A percentile compares a stretch with the other conserved stretches of the same genome.
Conservation (phyloP, 1,140 invertebrate species). For the Nasonia giraulti region DNA sequence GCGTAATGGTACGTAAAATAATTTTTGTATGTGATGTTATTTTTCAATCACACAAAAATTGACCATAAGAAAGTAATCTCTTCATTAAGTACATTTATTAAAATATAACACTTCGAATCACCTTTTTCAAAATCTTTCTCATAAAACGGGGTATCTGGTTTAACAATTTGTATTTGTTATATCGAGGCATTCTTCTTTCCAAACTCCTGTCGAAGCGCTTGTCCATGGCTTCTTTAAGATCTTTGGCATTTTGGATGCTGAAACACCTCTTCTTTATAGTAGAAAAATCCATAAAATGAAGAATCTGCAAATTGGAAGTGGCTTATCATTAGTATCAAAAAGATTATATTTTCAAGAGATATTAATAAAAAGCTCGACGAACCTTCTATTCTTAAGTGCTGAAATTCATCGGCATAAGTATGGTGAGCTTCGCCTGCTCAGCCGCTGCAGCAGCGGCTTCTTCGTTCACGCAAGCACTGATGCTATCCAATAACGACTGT, state of each 20-base stretch:
- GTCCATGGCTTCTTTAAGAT: conserved; percentile 25
- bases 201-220: conserved; percentile 42
- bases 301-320: conserved; percentile 29
- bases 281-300: conserved; percentile 44
- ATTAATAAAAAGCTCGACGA: neutral
- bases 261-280: conserved; percentile 39
- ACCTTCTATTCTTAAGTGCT: conserved; percentile 60
- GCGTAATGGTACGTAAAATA: conserved; percentile 39
- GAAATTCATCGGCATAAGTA: conserved; percentile 72
- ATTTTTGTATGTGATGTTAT: conserved; percentile 33
- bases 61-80: conserved; percentile 44
- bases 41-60: conserved; percentile 40
- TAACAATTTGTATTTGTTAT: conserved; percentile 42
- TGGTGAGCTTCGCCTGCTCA: conserved; percentile 67
- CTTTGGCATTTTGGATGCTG: conserved; percentile 47
- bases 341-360: neutral
- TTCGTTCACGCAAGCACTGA: conserved; percentile 65
- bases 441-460: conserved; percentile 58
- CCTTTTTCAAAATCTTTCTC: conserved; percentile 23
- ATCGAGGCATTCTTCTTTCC: conserved; percentile 44
- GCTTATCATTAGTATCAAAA: neutral
- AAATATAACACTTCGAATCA: conserved; percentile 36
- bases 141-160: conserved; percentile 18
- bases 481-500: conserved; percentile 67
- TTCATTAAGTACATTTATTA: conserved; percentile 49